Evolutionary conservation across 2,888 invertebrate species (phyloP).

Genomic region (Tupiocoris notatus): DNA sequence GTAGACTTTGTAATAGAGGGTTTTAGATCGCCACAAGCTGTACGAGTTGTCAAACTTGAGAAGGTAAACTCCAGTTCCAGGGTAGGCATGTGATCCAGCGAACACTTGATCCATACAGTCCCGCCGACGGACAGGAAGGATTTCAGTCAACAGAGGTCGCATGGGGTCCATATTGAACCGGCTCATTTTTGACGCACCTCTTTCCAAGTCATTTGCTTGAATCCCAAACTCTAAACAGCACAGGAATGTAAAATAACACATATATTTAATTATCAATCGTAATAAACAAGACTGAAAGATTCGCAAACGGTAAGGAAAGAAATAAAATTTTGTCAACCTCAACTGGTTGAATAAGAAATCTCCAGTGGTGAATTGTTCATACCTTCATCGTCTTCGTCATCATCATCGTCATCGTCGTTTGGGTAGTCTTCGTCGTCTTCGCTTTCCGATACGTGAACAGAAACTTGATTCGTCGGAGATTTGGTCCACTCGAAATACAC

Average conservation of each 20-base stretch:
- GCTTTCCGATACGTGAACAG: slow-evolving; percentile 94
- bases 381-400: slow-evolving; percentile 61
- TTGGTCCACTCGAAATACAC: slow-evolving; percentile 98
- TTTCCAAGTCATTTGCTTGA: slow-evolving; percentile 57
- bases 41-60: slow-evolving; percentile 99
- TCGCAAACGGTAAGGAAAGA: too few species aligned
- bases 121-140: slow-evolving; percentile 91
- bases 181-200: slow-evolving; percentile 59
- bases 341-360: not conserved
- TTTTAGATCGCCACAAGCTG: slow-evolving; percentile 98
- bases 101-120: slow-evolving; percentile 97
- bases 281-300: too few species aligned
- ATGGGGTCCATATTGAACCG: slow-evolving; percentile 49
- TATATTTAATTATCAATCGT: too few species aligned
- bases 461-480: slow-evolving; percentile 74
- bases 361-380: not conserved
- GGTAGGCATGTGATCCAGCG: slow-evolving; percentile 95
- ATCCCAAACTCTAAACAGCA: slow-evolving; percentile 42
- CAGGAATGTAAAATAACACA: too few species aligned
- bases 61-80: slow-evolving; percentile 95
- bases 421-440: slow-evolving; percentile 85
- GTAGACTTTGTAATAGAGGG: slow-evolving; percentile 96
- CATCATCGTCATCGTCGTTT: slow-evolving; percentile 61
- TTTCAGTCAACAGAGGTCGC: slow-evolving; percentile 71
- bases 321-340: too few species aligned